Percentiles rank a stretch among this genome's conserved stretches.
Evolutionary conservation across 2,113 vertebrate species (phyloP).

Genomic region (Struthidea cinerea): DNA sequence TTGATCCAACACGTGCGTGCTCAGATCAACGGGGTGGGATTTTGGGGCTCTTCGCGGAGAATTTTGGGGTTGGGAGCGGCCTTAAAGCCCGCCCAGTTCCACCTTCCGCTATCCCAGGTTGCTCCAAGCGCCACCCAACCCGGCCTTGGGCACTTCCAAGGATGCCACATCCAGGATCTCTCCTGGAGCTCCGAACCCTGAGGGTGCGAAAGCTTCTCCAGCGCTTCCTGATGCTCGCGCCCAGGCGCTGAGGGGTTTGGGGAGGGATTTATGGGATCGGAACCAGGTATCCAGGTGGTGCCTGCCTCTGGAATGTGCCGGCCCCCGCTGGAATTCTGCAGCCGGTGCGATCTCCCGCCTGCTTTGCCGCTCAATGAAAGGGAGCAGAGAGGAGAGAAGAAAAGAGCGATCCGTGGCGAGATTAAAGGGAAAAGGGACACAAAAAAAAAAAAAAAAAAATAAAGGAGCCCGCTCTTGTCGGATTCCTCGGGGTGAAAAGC

Average conservation of each 20-base stretch:
- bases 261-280: fast-evolving
- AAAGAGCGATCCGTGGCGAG: neutral
- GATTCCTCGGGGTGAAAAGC: neutral
- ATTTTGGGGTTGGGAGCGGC: neutral
- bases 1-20: neutral
- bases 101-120: fast-evolving
- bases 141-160: neutral
- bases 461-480: neutral
- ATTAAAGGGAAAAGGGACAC: neutral
- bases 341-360: neutral
- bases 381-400: neutral
- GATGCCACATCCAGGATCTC: neutral
- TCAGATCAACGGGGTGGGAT: neutral
- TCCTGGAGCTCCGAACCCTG: fast-evolving
- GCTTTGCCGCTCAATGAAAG: neutral
- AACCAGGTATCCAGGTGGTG: fast-evolving
- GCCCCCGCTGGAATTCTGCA: neutral
- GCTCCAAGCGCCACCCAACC: neutral
- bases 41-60: neutral
- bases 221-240: fast-evolving
- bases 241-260: fast-evolving
- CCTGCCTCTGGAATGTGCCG: neutral
- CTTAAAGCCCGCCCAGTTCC: fast-evolving
- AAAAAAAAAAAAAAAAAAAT: neutral
- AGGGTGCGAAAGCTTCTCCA: neutral